Percentiles rank a stretch among this genome's conserved stretches.
These are phyloP conservation scores for Aptenodytes patagonicus DNA, from an alignment of 2,113 vertebrate genomes.

Conservation along the genomic window DNA sequence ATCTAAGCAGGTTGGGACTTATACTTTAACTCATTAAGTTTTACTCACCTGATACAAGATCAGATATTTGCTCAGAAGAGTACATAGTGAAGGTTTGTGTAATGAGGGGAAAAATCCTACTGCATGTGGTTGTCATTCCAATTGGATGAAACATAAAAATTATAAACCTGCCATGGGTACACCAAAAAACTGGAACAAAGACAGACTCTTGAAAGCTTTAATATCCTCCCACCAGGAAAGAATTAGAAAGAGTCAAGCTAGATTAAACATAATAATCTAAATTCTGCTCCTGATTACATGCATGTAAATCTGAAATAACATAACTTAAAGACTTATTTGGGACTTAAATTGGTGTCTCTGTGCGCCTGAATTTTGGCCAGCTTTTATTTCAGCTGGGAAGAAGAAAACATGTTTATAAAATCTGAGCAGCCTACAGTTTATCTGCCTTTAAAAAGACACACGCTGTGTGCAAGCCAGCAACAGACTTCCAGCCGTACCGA, in stretches of 20 bases:
- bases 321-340: background rate
- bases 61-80: background rate
- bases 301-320: slow-evolving; percentile 32
- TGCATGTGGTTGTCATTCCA: slow-evolving; percentile 25
- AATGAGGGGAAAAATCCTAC: slow-evolving; percentile 1
- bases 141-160: slow-evolving; percentile 32
- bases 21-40: slow-evolving; percentile 7
- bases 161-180: background rate
- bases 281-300: slow-evolving; percentile 21
- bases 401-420: slow-evolving; percentile 50
- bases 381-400: slow-evolving; percentile 26
- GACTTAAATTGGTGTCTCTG: background rate
- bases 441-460: slow-evolving; percentile 25
- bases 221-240: slow-evolving; percentile 18
- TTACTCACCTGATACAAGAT: slow-evolving; percentile 27
- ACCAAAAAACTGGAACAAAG: slow-evolving; percentile 15
- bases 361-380: background rate
- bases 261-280: slow-evolving; percentile 24
- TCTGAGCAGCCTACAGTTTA: background rate
- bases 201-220: slow-evolving; percentile 14
- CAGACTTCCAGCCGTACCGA: background rate
- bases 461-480: background rate
- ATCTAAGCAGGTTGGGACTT: background rate
- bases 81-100: background rate
- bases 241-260: background rate